Conservation (phyloP, 64 coral and sea anemone genomes). For the Orbicella faveolata region DNA sequence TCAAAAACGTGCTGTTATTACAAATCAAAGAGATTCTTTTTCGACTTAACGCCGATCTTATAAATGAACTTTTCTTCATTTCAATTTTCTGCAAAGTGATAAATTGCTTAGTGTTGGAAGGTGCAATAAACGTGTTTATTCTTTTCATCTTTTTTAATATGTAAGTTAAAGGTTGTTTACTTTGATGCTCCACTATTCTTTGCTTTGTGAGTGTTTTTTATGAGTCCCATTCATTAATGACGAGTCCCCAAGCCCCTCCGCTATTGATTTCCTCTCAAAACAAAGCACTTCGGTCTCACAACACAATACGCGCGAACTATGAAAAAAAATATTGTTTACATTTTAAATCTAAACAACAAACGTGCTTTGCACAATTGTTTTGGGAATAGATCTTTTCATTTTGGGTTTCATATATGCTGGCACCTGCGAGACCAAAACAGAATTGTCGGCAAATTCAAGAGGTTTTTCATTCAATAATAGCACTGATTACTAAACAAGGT, state of each 20-base stretch:
- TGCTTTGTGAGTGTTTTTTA: constrained; percentile 18
- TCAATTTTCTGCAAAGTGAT: constrained; percentile 21
- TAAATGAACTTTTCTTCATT: background rate
- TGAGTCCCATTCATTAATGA: constrained; percentile 32
- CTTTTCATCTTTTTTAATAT: constrained; percentile 49
- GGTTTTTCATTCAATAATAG: background rate
- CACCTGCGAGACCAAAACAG: constrained; percentile 14
- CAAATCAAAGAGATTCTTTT: background rate
- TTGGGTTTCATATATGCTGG: background rate
- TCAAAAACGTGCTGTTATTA: background rate
- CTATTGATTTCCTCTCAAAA: constrained; percentile 28
- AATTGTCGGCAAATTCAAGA: constrained; percentile 23
- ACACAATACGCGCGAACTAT: background rate
- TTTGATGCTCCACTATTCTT: constrained; percentile 8
- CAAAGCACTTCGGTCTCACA: background rate
- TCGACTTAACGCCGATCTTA: background rate
- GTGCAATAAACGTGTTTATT: constrained; percentile 33
- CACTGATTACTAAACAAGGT: background rate
- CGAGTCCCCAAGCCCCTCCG: background rate
- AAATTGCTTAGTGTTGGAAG: constrained; percentile 13
- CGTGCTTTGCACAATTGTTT: constrained; percentile 6
- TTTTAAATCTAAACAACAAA: constrained; percentile 39
- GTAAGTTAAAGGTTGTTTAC: constrained; percentile 33
- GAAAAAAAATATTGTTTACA: constrained; percentile 22
- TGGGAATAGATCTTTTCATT: constrained; percentile 3